These are phyloP conservation scores for Cryptoprocta ferox DNA, from an alignment of 2,797 vertebrate genomes.

Conservation along the genomic window DNA sequence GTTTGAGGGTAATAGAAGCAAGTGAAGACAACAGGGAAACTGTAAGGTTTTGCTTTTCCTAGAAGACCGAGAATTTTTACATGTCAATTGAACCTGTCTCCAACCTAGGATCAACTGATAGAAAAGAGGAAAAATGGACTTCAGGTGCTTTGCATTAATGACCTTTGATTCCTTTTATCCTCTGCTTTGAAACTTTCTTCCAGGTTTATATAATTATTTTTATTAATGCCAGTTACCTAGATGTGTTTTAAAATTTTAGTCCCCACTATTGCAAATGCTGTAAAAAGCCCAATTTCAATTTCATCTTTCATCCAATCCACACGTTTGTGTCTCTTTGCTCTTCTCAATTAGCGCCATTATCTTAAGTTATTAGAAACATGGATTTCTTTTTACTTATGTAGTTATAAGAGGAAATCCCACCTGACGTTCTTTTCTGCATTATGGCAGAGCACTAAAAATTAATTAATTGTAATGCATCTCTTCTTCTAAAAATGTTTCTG, in stretches of 20 bases:
- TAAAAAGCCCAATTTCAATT: background rate
- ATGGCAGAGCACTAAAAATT: conserved; percentile 38
- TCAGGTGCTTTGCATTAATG: background rate
- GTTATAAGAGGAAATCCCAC: conserved; percentile 63
- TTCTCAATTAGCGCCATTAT: conserved; percentile 80
- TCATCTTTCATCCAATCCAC: conserved; percentile 77
- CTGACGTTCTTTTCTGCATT: conserved; percentile 20
- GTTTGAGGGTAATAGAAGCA: background rate
- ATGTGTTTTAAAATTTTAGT: background rate
- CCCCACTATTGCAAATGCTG: background rate
- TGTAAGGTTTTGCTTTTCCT: background rate
- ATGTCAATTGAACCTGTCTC: background rate
- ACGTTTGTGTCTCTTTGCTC: conserved; percentile 61
- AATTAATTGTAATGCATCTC: conserved; percentile 75
- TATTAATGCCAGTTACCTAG: conserved; percentile 16
- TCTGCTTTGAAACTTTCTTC: background rate
- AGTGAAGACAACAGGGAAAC: background rate
- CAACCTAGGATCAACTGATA: background rate
- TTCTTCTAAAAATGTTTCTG: conserved; percentile 71
- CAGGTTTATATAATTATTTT: conserved; percentile 13
- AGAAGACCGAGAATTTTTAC: background rate
- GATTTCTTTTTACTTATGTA: conserved; percentile 76
- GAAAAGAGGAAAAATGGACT: conserved; percentile 2
- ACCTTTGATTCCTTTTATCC: background rate
- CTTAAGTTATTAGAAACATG: conserved; percentile 78